These are phyloP conservation scores for Actenoides hombroni DNA, from an alignment of 2,113 vertebrate species.

Conservation along the genomic window DNA sequence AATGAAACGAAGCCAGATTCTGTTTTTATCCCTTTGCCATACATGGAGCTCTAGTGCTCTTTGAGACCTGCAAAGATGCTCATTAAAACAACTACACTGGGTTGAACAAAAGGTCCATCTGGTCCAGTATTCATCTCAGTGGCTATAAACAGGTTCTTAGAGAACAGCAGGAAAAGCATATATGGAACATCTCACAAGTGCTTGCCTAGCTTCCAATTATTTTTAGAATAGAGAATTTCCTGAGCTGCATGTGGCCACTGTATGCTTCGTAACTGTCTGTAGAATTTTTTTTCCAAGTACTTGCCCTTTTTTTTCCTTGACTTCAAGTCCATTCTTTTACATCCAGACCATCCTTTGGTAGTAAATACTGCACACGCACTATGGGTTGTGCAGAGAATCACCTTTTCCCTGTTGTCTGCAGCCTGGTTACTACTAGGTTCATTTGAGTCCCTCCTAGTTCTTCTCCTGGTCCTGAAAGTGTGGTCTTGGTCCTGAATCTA, in stretches of 20 bases:
- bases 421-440: not conserved
- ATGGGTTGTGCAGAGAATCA: not conserved
- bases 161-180: not conserved
- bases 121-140: not conserved
- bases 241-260: not conserved
- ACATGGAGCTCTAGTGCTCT: not conserved
- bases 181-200: not conserved
- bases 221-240: constrained; percentile 51
- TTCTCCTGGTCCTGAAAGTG: not conserved
- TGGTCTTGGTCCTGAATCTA: accelerated
- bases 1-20: not conserved
- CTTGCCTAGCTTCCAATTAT: not conserved
- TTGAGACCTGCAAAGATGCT: not conserved
- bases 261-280: not conserved
- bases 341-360: not conserved
- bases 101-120: not conserved
- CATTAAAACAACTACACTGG: not conserved
- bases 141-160: not conserved
- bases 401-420: not conserved
- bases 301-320: not conserved
- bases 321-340: not conserved
- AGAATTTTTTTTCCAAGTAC: not conserved
- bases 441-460: not conserved
- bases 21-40: not conserved
- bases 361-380: not conserved